Conservation (phyloP, 2,113 vertebrate species). For the Otolemur garnettii region DNA sequence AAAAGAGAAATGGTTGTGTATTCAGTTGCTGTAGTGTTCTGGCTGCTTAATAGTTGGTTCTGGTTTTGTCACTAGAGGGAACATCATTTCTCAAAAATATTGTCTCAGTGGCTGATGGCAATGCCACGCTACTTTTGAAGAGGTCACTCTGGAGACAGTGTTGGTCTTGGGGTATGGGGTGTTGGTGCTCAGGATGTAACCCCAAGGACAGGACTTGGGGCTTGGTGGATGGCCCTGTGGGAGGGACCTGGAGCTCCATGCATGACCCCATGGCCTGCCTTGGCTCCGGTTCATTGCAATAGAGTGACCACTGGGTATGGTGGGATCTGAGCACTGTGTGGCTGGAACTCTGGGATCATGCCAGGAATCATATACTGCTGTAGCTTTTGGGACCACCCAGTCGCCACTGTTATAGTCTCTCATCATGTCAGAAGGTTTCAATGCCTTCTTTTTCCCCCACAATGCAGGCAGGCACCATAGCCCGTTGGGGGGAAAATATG, state of each 20-base stretch:
- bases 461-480: slow-evolving; percentile 97
- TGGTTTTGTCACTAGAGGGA: too few relatives aligned
- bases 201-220: slow-evolving; percentile 82
- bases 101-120: too few relatives aligned
- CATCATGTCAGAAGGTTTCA: slow-evolving; percentile 87
- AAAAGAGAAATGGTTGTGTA: too few relatives aligned
- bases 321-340: slow-evolving; percentile 38
- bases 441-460: slow-evolving; percentile 97
- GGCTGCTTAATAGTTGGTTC: too few relatives aligned
- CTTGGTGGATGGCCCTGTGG: slow-evolving; percentile 87
- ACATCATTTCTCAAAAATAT: too few relatives aligned
- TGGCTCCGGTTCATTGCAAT: neutral
- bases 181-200: slow-evolving; percentile 82
- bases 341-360: neutral
- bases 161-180: neutral
- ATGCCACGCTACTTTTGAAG: too few relatives aligned
- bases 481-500: slow-evolving; percentile 99
- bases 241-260: slow-evolving; percentile 56
- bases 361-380: too few relatives aligned
- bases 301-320: neutral
- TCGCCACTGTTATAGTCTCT: too few relatives aligned
- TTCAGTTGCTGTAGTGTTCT: too few relatives aligned
- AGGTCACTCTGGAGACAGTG: slow-evolving; percentile 77
- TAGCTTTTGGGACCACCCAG: too few relatives aligned
- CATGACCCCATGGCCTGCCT: neutral